Evolutionary conservation across 2,797 vertebrate genomes (phyloP), one percentile per base, ranked within the genome.

Genomic region (Pelochelys cantorii): DNA sequence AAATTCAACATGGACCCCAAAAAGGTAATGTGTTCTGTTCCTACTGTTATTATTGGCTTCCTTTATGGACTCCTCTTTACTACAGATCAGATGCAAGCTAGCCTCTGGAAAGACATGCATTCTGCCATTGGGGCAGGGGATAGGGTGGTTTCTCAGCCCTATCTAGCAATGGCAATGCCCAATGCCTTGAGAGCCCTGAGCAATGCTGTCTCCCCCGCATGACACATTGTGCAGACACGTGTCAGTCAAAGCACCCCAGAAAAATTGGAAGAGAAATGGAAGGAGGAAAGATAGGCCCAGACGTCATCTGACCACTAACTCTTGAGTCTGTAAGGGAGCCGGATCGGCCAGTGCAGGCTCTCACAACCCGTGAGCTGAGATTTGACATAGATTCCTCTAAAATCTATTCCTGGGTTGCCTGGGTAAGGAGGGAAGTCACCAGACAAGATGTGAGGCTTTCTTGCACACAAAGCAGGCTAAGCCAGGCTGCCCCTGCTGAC

Each of bases 1-100:
- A 99, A 99, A 94, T 99, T 99, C 98, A 99, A 99, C 97, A 99
- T 99, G 98, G 99, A 99, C 89, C 99, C 99, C 34, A 96, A 97
- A 95, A 99, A 99, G 98, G 99, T 99, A 93, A 25, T 87, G 34
- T 27, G 80, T 60, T 4, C 15, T 2, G 14, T 83, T 86, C 42
- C 2, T 20, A 55, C 17, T 65, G 0, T 12, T 29, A 87, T 83
- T 5, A 9, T 83, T 54, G 23, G 23, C 86, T 92, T 11, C 17
- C 75, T 81, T 52, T 89, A 15, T 55, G 87, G 57, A 37, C 62
- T 88, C 4, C 13, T 52, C 74, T 52, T 71, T 56, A 3, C 11
- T 68, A 56, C 29, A 71, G 3, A 22, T 86, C 78, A 90, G 34
- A 31, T 77, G 56, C 14, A 11, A 59, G 68, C 8, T 52, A 29